Evolutionary conservation across 2,113 vertebrate species (phyloP).

Genomic region (Micronycteris hirsuta): DNA sequence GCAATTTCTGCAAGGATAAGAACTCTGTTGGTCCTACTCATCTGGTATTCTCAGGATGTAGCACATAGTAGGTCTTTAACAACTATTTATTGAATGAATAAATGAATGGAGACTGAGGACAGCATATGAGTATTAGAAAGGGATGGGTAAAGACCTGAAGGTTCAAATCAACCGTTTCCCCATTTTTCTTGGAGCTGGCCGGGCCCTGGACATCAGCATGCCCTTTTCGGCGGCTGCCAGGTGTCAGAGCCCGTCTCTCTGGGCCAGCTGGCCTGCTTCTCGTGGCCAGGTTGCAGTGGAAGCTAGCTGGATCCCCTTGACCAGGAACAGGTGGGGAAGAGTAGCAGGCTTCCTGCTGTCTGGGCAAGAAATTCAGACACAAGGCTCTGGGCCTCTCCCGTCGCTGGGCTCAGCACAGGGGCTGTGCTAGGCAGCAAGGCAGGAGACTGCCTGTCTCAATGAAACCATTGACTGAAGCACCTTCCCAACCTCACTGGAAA

Average conservation of each 20-base stretch:
- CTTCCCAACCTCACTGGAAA: neutral
- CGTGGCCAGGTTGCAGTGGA: neutral
- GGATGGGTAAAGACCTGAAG: neutral
- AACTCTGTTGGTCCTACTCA: neutral
- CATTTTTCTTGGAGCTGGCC: neutral
- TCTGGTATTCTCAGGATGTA: neutral
- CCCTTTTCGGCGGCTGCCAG: neutral
- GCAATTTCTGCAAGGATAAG: neutral
- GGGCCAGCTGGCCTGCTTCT: neutral
- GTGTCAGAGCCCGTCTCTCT: neutral
- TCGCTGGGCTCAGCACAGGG: neutral
- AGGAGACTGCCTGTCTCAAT: neutral
- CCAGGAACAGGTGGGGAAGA: neutral
- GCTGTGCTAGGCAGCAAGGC: neutral
- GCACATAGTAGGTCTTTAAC: neutral
- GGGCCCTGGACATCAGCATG: neutral
- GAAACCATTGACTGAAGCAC: neutral
- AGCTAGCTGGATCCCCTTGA: neutral
- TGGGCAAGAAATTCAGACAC: neutral
- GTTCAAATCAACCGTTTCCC: neutral
- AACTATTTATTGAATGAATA: neutral
- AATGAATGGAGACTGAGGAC: neutral
- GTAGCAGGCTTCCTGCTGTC: neutral
- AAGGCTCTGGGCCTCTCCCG: neutral
- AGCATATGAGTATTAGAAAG: neutral